phyloP scores from a whole-genome alignment of 2,113 vertebrate genomes.

The Dicaeum eximium region DNA sequence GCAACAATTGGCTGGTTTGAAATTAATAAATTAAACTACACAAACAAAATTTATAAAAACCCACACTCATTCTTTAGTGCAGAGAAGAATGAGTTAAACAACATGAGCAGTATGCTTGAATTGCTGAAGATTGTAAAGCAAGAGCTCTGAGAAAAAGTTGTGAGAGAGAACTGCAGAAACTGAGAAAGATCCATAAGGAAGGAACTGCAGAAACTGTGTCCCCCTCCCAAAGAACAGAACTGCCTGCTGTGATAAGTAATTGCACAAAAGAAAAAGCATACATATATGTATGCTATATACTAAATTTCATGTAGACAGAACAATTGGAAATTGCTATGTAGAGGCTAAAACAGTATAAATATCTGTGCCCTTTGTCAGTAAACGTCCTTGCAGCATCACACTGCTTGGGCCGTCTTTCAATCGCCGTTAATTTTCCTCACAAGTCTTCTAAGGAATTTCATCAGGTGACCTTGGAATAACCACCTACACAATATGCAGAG shows the following conservation, averaged over 20 bases:
- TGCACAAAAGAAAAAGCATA: neutral
- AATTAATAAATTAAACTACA: neutral
- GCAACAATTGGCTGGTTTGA: neutral
- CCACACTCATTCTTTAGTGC: neutral
- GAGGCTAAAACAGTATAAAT: neutral
- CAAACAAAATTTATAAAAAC: neutral
- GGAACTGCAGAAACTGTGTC: neutral
- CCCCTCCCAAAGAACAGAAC: neutral
- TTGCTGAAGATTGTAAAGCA: neutral
- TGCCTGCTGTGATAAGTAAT: neutral
- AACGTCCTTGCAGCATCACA: neutral
- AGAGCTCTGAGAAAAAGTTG: neutral
- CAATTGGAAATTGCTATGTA: neutral
- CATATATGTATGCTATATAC: neutral
- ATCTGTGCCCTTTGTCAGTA: neutral
- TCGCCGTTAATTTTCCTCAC: accelerated
- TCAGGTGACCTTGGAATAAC: neutral
- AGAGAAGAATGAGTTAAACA: neutral
- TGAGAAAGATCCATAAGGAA: neutral
- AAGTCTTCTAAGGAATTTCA: neutral
- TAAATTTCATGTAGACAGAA: neutral
- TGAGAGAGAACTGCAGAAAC: neutral
- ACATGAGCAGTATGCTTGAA: neutral
- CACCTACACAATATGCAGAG: neutral
- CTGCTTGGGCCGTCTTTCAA: accelerated